These are phyloP conservation scores for Shargacucullia verbasci DNA, from an alignment of 2,888 invertebrate species.

Conservation along the genomic window DNA sequence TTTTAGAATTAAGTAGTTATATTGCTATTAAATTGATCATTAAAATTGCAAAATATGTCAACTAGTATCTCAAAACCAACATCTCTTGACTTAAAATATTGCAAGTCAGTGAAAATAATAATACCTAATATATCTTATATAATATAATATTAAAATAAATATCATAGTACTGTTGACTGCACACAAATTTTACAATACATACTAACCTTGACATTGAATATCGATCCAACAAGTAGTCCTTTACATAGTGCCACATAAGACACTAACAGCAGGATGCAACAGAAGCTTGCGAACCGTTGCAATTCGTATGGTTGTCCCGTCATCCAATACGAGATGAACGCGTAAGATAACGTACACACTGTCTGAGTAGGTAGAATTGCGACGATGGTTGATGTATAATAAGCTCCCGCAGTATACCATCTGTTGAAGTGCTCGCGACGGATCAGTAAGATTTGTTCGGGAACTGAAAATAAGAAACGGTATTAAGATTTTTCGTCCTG, in stretches of 20 bases:
- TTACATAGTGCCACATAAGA: slow-evolving; percentile 96
- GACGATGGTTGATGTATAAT: slow-evolving; percentile 93
- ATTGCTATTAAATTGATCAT: too few species aligned
- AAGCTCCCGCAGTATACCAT: slow-evolving; percentile 96
- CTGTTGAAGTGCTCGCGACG: slow-evolving; percentile 96
- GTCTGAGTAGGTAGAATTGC: slow-evolving; percentile 95
- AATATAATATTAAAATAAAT: too few species aligned
- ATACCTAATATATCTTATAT: too few species aligned
- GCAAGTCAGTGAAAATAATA: too few species aligned
- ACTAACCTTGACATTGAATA: slow-evolving; percentile 93
- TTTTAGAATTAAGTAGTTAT: too few species aligned
- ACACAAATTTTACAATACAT: too few species aligned
- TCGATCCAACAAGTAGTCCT: slow-evolving; percentile 95
- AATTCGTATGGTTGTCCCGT: slow-evolving; percentile 95
- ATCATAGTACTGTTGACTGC: too few species aligned
- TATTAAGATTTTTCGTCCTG: slow-evolving; percentile 12
- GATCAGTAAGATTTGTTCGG: slow-evolving; percentile 94
- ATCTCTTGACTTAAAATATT: too few species aligned
- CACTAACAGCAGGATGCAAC: slow-evolving; percentile 92
- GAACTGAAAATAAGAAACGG: slow-evolving; percentile 89
- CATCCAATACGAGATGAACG: slow-evolving; percentile 94
- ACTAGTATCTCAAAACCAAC: too few species aligned
- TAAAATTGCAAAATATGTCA: too few species aligned
- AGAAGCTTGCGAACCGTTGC: slow-evolving; percentile 92
- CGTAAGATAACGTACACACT: slow-evolving; percentile 93